These are phyloP conservation scores for Anoplolepis gracilipes DNA, from an alignment of 1,140 invertebrate species.

Conservation along the genomic window DNA sequence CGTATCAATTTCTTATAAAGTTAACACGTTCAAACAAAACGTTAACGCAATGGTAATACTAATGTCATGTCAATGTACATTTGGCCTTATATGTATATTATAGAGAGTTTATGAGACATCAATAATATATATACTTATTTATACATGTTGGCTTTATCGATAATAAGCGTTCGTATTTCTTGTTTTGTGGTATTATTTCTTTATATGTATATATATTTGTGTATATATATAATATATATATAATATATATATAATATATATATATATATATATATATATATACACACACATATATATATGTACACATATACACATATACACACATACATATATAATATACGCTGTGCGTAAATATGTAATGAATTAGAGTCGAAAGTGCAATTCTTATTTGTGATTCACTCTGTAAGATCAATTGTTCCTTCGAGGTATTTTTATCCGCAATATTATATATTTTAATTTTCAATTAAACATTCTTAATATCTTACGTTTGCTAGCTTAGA, in stretches of 20 bases:
- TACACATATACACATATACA: background rate
- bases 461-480: conserved; percentile 15
- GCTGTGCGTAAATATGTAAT: conserved; percentile 20
- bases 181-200: conserved; percentile 30
- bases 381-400: conserved; percentile 33
- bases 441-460: background rate
- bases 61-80: conserved; percentile 62
- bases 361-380: background rate
- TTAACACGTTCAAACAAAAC: background rate
- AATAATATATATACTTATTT: conserved; percentile 62
- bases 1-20: background rate
- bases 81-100: conserved; percentile 65
- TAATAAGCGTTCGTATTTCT: conserved; percentile 21
- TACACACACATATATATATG: no score
- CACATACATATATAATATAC: background rate
- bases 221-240: background rate
- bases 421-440: conserved; percentile 12
- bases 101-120: conserved; percentile 66
- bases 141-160: conserved; percentile 38
- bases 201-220: background rate
- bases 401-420: conserved; percentile 48
- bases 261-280: conserved; percentile 3
- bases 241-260: background rate
- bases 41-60: conserved; percentile 41
- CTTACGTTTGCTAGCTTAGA: background rate